Percentiles rank a stretch among this genome's conserved stretches.
phyloP scores from a whole-genome alignment of 2,113 vertebrate species.

The Abramis brama region DNA sequence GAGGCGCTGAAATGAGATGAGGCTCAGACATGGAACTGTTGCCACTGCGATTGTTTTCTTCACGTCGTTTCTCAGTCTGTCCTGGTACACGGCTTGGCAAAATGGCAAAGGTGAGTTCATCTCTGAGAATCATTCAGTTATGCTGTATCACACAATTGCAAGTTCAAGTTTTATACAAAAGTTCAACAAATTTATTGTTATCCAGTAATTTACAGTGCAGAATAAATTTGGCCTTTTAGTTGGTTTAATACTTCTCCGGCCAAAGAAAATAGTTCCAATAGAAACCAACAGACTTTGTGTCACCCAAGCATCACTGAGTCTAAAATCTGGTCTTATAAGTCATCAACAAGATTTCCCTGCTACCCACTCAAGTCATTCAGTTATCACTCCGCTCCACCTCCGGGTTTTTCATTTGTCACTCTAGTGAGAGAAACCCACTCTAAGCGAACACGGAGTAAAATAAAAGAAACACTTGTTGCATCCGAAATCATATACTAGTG shows the following conservation, averaged over 20 bases:
- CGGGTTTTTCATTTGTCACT: neutral
- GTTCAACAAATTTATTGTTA: neutral
- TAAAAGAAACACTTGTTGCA: neutral
- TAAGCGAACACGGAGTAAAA: neutral
- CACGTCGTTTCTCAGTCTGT: conserved; percentile 96
- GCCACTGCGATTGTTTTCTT: conserved; percentile 94
- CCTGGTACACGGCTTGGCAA: conserved; percentile 98
- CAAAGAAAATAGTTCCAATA: neutral
- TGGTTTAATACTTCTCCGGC: neutral
- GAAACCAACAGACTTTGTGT: neutral
- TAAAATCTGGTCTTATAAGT: neutral
- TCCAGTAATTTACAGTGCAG: neutral
- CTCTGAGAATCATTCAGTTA: neutral
- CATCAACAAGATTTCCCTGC: neutral
- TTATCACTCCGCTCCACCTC: neutral
- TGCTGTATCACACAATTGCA: neutral
- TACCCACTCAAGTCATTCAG: neutral
- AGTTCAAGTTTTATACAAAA: neutral
- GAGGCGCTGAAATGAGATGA: conserved; percentile 99
- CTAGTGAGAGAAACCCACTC: conserved; percentile 2
- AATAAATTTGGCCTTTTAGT: neutral
- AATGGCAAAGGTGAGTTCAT: conserved; percentile 93
- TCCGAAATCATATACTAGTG: neutral
- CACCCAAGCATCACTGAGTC: neutral
- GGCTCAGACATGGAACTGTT: conserved; percentile 99